Conservation (phyloP, 2,888 invertebrate species). For the Dryobotodes eremita region DNA sequence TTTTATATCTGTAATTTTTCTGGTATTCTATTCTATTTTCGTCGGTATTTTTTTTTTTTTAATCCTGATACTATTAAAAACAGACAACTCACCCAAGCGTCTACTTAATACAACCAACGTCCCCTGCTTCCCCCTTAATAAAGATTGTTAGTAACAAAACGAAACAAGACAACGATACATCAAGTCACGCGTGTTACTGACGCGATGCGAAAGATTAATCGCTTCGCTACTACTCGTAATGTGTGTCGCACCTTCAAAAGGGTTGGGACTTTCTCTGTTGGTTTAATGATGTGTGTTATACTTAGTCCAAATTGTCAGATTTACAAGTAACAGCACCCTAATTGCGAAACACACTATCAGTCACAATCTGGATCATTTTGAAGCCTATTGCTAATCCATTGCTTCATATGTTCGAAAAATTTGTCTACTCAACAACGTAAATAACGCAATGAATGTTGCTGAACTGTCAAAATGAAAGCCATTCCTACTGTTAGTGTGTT, state of each 20-base stretch:
- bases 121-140: not conserved
- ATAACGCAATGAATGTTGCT: too few relatives aligned
- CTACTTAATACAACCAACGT: not conserved
- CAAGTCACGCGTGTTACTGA: conserved; percentile 51
- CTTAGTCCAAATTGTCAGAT: not conserved
- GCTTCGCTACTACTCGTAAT: conserved; percentile 26
- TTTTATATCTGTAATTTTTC: too few relatives aligned
- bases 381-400: too few relatives aligned
- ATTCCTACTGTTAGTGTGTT: too few relatives aligned
- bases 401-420: too few relatives aligned
- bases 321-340: not conserved
- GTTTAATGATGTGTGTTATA: not conserved
- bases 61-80: too few relatives aligned
- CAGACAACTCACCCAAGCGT: not conserved
- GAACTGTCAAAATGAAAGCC: too few relatives aligned
- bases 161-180: conserved; percentile 48
- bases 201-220: conserved; percentile 53
- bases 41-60: too few relatives aligned
- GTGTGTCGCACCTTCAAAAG: conserved; percentile 26
- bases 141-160: conserved; percentile 24
- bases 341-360: too few relatives aligned
- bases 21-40: too few relatives aligned
- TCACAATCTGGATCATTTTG: too few relatives aligned
- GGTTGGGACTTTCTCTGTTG: not conserved
- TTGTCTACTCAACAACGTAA: too few relatives aligned